Base-by-base conservation (phyloP, 2,888 invertebrate species). In the Drosophila cognata region DNA sequence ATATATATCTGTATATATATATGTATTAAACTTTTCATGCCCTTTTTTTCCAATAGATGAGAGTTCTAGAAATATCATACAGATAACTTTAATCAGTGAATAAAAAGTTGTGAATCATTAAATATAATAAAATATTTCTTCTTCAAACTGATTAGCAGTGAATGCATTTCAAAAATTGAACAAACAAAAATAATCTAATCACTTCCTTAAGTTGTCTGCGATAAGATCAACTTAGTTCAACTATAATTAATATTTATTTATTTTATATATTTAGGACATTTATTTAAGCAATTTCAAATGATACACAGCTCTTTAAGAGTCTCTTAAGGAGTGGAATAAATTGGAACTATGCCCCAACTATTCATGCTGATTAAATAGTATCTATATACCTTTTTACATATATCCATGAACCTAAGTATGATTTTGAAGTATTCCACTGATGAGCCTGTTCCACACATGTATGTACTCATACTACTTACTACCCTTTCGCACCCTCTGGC, bases 401-500 rank as follows among this genome's bases (percentile, higher is more conserved):
- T 31, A 6, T 33, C n/a, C 13, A 41, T 57, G 16, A 3, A 36
- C n/a, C 11, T 7, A 2, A 43, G 25, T 4, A n/a, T 33, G 16
- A 35, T 41, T 18, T 60, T 35, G 21, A 48, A 28, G 28, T 52
- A 33, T 16, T 41, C 46, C 56, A 56, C 25, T 55, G 48, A 35
- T 28, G 48, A 7, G 10, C 25, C 58, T 18, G 38, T 55, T 43
- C 41, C 18, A 41, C 33, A 52, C 21, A 51, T 21, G 50, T 46
- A 16, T 62, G 50, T 50, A 4, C 50, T 51, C 33, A 35, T 48
- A 48, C 46, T 25, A 25, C 16, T 46, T 25, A 46, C 46, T 59
- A 72, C 60, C 57, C 78, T 76, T 77, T 77, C 29, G 38, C 46
- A 36, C 51, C 69, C 51, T 56, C 36, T 60, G 77, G 53, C 64